These are phyloP conservation scores for Apodemus agrarius DNA, from an alignment of 2,797 vertebrate species.

Conservation along the genomic window DNA sequence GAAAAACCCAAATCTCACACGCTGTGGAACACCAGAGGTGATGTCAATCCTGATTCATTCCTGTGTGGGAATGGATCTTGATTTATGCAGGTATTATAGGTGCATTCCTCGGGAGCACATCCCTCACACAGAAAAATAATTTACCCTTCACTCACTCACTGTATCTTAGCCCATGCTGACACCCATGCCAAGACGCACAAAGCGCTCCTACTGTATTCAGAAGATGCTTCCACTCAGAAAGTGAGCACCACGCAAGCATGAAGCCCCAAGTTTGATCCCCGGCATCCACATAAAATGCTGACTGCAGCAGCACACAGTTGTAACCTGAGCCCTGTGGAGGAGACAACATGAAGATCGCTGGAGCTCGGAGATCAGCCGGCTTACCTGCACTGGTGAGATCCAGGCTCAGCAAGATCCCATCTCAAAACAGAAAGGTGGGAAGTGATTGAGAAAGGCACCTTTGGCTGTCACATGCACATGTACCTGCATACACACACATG, in stretches of 20 bases:
- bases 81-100: neutral
- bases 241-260: neutral
- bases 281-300: neutral
- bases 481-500: neutral
- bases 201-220: neutral
- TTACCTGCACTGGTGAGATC: neutral
- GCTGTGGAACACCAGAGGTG: neutral
- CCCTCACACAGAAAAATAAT: neutral
- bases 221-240: neutral
- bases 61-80: conserved; percentile 22
- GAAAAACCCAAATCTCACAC: conserved; percentile 31
- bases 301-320: neutral
- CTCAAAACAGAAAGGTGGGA: neutral
- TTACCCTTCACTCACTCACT: neutral
- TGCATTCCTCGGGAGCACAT: neutral
- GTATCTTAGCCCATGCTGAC: neutral
- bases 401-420: neutral
- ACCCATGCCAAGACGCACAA: conserved; percentile 1
- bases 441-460: neutral
- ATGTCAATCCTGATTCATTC: conserved; percentile 53
- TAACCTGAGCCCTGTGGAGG: neutral
- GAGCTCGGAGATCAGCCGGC: neutral
- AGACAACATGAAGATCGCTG: neutral
- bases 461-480: too few species aligned
- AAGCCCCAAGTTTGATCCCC: neutral